These are phyloP conservation scores for Elysia crispata DNA, from an alignment of 2,888 invertebrate species.

Conservation along the genomic window DNA sequence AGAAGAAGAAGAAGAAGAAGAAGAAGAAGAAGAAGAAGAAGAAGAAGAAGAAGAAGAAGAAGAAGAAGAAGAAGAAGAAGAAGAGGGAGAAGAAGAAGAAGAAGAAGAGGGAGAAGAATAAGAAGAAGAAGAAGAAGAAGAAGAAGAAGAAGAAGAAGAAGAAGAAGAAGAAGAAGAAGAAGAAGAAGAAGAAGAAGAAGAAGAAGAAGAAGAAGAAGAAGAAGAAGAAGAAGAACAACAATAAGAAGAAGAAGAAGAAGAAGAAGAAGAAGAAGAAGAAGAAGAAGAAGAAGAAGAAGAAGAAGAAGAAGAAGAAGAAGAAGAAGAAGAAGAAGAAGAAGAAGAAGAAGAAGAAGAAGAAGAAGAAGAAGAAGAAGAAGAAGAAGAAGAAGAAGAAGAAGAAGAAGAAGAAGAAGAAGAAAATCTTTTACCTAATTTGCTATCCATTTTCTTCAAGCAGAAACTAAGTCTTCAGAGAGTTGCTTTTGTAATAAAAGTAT, in stretches of 20 bases:
- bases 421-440: not conserved
- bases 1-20: constrained; percentile 18
- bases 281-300: not conserved
- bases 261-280: constrained; percentile 6
- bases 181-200: not conserved
- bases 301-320: too few species aligned
- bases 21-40: not conserved
- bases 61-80: not conserved
- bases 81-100: not conserved
- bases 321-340: not conserved
- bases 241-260: too few species aligned
- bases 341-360: constrained; percentile 22
- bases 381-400: constrained; percentile 18
- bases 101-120: too few species aligned
- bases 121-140: too few species aligned
- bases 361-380: constrained; percentile 6
- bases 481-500: too few species aligned
- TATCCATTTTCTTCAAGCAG: too few species aligned
- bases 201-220: not conserved
- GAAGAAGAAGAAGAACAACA: not conserved
- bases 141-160: not conserved
- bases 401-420: constrained; percentile 29
- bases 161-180: constrained; percentile 6
- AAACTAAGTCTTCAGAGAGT: too few species aligned
- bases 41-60: constrained; percentile 1